A percentile compares a stretch with the other conserved stretches of the same genome.
Conservation (phyloP, 2,113 vertebrate genomes). For the Rhadina sibilatrix region DNA sequence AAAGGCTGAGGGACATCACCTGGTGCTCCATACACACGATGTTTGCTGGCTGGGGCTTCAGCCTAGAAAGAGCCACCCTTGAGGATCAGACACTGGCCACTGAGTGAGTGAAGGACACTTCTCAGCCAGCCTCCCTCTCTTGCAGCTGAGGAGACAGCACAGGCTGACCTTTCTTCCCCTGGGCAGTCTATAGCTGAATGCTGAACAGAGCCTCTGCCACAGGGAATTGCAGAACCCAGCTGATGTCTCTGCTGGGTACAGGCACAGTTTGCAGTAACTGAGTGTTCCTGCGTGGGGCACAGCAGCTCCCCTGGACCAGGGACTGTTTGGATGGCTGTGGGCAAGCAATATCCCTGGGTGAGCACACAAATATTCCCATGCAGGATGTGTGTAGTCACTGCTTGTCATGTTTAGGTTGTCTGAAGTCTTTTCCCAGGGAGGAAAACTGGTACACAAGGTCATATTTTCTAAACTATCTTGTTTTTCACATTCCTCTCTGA, state of each 20-base stretch:
- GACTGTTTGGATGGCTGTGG: background rate
- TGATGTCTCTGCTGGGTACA: fast-evolving
- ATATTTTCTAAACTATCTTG: no score
- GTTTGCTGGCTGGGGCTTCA: background rate
- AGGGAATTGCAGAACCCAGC: background rate
- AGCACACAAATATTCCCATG: background rate
- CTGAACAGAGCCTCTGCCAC: background rate
- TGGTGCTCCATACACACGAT: fast-evolving
- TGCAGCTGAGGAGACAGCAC: background rate
- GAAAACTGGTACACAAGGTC: no score
- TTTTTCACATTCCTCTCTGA: no score
- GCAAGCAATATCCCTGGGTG: background rate
- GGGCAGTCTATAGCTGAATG: background rate
- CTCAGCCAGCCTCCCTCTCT: background rate
- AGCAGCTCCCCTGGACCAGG: background rate
- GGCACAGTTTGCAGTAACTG: background rate
- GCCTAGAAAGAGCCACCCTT: background rate
- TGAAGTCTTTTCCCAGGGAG: no score
- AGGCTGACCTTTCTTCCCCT: background rate
- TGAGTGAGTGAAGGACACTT: background rate
- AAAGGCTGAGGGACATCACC: background rate
- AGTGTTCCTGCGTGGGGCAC: background rate
- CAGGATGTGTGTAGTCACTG: fast-evolving
- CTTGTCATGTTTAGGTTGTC: no score
- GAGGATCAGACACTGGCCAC: background rate